Evolutionary conservation across 2,888 invertebrate genomes (phyloP), one percentile per base, ranked within the genome.

Genomic region (Dasysyrphus albostriatus): DNA sequence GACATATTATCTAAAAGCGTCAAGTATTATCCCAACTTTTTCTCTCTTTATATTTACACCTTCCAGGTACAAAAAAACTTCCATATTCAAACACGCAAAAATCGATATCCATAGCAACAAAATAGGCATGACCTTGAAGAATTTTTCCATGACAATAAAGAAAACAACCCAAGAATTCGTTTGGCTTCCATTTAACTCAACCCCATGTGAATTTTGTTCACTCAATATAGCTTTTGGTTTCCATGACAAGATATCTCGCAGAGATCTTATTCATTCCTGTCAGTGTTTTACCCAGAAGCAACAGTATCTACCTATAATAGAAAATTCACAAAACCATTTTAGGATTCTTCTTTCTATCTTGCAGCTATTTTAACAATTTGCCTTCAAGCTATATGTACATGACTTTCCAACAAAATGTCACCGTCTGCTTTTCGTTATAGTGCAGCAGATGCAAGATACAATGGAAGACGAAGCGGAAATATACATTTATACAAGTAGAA

Each of bases 351-450:
- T 72, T 24, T 24, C 24, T 1, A 2, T 49, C 16, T 37, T 72
- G 16, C 54, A 61, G 47, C 54, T 56, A 70, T 69, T 79, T 79
- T 19, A 79, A 79, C 49, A 79, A 79, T 83, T 77, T 67, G 39
- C 79, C 69, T 51, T 37, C 6, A 29, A 49, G 83, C 63, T 42
- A 19, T 34, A n/a, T n/a, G n/a, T n/a, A 56, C 70, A 72, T 51
- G 34, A 72, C 49, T 76, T 76, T 65, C 69, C 63, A 32, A 9
- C 54, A 56, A 51, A 63, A 75, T 69, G 19, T 14, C 67, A 54
- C 58, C n/a, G 49, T 37, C 69, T 61, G 32, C 44, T 54, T 42
- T 29, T n/a, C 44, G 39, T n/a, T 14, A 42, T 61, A 12, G 44
- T 49, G 39, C 24, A 37, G n/a, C 16, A 74, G 12, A 24, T 19